Evolutionary conservation across 2,888 invertebrate species (phyloP), one percentile per base, ranked within the genome.

Genomic region (Diploptera punctata): DNA sequence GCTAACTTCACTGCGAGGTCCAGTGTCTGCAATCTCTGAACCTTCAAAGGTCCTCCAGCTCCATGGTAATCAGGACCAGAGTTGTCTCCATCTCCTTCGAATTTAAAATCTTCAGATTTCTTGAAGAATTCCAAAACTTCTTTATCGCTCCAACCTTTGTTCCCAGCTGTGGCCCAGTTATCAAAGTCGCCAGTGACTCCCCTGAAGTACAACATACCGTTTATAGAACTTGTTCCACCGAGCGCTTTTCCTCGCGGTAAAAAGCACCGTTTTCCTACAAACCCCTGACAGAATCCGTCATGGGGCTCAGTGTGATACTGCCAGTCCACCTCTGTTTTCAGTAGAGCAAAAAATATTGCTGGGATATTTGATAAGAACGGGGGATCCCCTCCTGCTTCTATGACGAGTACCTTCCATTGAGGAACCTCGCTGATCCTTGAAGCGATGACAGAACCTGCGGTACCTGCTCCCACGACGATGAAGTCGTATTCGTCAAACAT

Each of bases 1-100:
- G 83, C 77, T 0, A 89, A 76, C 1, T 83, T 76, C 0, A 83
- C 80, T 16, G 82, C 81, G n/a, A 84, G 74, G 7, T 93, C 91
- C 80, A 76, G 13, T 80, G 78, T 24, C 83, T 82, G 73, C 82
- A 83, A 44, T 77, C 33, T 74, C 80, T 83, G 82, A 0, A 90
- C 78, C 1, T 82, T 80, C 10, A 88, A 76, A 26, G 84, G 86
- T 0, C 87, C 88, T 0, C 82, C 81, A 1, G 81, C 81, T 0
- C 85, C 83, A 67, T 83, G 84, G 18, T 80, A 80, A 38, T 5
- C 7, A 9, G 38, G 13, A 38, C 13, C 38, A 38, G 38, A 13
- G 13, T 38, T 13, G 7, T 38, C 38, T 9, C 13, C 38, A 9
- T 38, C 38, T 38, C 13, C 38, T 38, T 13, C 5, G 38, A 38